Evolutionary conservation across 2,113 vertebrate genomes (phyloP).

Genomic region (Sturnus vulgaris): DNA sequence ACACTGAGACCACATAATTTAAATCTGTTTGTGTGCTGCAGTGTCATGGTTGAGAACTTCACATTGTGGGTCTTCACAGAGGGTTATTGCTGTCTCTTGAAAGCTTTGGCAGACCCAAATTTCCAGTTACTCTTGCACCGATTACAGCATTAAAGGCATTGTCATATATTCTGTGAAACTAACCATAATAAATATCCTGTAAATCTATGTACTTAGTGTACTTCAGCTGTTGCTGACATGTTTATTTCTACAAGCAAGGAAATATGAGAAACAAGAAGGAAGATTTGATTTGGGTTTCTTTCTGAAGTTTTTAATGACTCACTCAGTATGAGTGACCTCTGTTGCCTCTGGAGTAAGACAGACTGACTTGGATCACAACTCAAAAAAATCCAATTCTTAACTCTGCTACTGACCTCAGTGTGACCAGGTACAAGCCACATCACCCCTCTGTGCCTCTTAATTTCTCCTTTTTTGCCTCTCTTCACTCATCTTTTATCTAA

Average conservation of each 20-base stretch:
- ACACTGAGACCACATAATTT: neutral
- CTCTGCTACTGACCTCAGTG: slow-evolving; percentile 2
- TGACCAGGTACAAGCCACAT: neutral
- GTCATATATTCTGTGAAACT: neutral
- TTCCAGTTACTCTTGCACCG: neutral
- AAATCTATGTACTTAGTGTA: neutral
- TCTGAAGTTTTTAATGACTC: neutral
- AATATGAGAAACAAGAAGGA: neutral
- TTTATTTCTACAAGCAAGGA: neutral
- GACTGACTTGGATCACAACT: neutral
- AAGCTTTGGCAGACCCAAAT: neutral
- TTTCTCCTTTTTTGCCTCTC: slow-evolving; percentile 8
- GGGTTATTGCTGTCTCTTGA: neutral
- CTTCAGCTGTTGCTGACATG: neutral
- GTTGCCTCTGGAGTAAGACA: neutral
- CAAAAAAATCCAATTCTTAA: neutral
- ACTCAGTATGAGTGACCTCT: neutral
- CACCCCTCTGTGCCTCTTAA: neutral
- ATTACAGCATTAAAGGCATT: neutral
- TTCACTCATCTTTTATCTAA: slow-evolving; percentile 24
- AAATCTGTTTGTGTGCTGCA: neutral
- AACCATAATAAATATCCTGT: neutral
- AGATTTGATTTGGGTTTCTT: neutral
- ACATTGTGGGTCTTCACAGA: neutral
- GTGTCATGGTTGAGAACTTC: neutral